A percentile compares a stretch with the other conserved stretches of the same genome.
Conservation (phyloP, 2,888 invertebrate species). For the Rhogogaster chlorosoma region DNA sequence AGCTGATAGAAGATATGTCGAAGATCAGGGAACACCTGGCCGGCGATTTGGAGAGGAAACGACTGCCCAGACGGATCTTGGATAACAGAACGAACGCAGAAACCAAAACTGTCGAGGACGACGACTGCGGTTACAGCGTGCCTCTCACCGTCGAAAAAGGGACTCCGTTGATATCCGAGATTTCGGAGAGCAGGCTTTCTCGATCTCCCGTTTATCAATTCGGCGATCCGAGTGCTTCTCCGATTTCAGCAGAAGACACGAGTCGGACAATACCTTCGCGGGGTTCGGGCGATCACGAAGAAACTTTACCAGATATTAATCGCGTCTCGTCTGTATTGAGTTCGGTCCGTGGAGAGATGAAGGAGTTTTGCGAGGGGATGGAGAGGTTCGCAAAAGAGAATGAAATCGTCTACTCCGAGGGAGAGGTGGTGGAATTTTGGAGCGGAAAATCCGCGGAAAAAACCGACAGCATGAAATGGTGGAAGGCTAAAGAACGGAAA, state of each 20-base stretch:
- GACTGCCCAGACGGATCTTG: constrained; percentile 55
- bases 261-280: background rate
- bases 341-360: constrained; percentile 66
- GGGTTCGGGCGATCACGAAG: background rate
- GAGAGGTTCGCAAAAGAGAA: constrained; percentile 64
- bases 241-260: background rate
- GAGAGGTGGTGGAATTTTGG: constrained; percentile 44
- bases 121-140: background rate
- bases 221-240: background rate
- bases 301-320: background rate
- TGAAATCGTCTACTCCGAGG: constrained; percentile 60
- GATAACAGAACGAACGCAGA: constrained; percentile 29
- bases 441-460: constrained; percentile 3
- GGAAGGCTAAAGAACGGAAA: background rate
- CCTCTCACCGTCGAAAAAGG: background rate
- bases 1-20: constrained; percentile 61
- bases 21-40: constrained; percentile 47
- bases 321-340: constrained; percentile 54
- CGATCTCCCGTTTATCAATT: background rate
- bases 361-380: constrained; percentile 62
- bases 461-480: background rate
- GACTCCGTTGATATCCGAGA: background rate
- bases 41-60: constrained; percentile 56
- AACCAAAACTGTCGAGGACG: background rate
- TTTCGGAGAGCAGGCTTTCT: background rate